Evolutionary conservation across 2,797 vertebrate species (phyloP), one percentile per base, ranked within the genome.

Genomic region (Pygocentrus nattereri): DNA sequence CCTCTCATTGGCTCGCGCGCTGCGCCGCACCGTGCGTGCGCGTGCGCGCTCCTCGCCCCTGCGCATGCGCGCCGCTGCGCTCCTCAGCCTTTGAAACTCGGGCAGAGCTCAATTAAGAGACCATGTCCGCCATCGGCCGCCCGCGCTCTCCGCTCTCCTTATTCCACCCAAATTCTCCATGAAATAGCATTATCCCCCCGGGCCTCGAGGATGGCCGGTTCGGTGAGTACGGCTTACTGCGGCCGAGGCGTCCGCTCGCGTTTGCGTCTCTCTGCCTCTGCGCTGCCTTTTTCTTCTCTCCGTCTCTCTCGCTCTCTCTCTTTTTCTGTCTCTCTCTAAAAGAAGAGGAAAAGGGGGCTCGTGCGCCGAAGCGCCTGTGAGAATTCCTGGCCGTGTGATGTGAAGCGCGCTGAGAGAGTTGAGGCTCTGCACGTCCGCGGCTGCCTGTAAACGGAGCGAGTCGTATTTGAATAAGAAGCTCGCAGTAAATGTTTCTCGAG

Each of bases 141-240:
- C 91, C 90, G 88, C 85, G 76, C 90, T 91, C 85, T 77, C 91
- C 91, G 92, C 87, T 89, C 76, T 90, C 91, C 91, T 90, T 86
- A 86, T 89, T 92, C 90, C 85, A 88, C 91, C 88, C 90, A 84
- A 74, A 88, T 81, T 96, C 92, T 95, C 93, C 93, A 96, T 97
- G 96, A 97, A 95, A 92, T 95, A 95, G 90, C 93, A 92, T 90
- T 85, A 87, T 88, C 93, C 89, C 89, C 94, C 89, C 90, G 89
- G 95, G 94, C 96, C 95, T 93, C 88, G 88, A 94, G 95, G 92
- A 99, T 98, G 97, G 96, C 96, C 95, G 93, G 90, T 93, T 96
- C 95, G 97, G 97, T 97, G 92, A 98, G 97, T 97, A 92, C 31
- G 18, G 72, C 47, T 76, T 82, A 38, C 72, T 52, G 71, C 27